These are phyloP conservation scores for Bombylius discolor DNA, from an alignment of 2,888 invertebrate genomes.

Conservation along the genomic window DNA sequence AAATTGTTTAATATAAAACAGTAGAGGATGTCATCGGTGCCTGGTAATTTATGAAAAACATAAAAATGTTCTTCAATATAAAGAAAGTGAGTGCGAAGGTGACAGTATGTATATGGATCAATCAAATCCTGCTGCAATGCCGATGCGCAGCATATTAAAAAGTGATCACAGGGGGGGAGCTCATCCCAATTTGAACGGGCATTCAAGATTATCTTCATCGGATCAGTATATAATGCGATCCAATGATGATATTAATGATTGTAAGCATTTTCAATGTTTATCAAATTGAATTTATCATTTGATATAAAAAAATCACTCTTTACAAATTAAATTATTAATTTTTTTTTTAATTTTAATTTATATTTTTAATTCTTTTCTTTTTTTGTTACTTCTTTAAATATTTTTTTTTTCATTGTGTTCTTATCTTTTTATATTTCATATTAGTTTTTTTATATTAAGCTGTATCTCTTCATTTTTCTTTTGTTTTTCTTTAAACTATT, in stretches of 20 bases:
- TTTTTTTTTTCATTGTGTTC: constrained; percentile 3
- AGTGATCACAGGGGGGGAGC: constrained; percentile 40
- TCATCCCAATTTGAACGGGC: constrained; percentile 40
- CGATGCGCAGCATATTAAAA: constrained; percentile 40
- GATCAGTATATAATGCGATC: constrained; percentile 40
- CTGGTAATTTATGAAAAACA: constrained; percentile 93
- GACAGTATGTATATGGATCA: constrained; percentile 40
- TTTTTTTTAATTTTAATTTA: constrained; percentile 3
- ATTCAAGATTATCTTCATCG: constrained; percentile 40
- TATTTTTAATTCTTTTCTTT: neutral
- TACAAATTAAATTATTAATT: neutral
- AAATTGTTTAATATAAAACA: constrained; percentile 39
- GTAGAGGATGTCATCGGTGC: constrained; percentile 85
- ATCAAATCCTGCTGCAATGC: constrained; percentile 39
- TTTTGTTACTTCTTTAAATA: constrained; percentile 4
- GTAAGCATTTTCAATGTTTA: constrained; percentile 32
- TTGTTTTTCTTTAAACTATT: no score
- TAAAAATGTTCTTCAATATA: constrained; percentile 88
- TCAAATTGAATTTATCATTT: constrained; percentile 6
- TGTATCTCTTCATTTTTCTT: no score
- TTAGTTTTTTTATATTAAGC: no score
- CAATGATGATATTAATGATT: constrained; percentile 40
- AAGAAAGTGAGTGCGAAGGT: constrained; percentile 81
- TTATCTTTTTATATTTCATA: no score
- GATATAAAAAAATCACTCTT: neutral